Percentiles rank a stretch among this genome's conserved stretches.
These are phyloP conservation scores for Nomada fucata DNA, from an alignment of 2,888 invertebrate genomes.

Conservation along the genomic window DNA sequence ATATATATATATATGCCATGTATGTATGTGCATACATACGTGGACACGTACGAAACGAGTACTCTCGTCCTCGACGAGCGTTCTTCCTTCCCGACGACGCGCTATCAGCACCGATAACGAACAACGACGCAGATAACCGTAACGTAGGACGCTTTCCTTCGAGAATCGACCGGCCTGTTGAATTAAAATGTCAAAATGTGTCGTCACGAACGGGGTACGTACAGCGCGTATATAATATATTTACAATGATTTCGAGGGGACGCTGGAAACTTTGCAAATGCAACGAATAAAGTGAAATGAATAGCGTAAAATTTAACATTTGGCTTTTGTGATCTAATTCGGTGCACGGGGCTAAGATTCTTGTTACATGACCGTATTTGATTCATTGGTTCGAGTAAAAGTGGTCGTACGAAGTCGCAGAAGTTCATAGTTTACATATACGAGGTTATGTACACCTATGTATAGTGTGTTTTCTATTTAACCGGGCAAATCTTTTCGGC, in stretches of 20 bases:
- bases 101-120: conserved; percentile 46
- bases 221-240: background rate
- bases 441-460: too few relatives aligned
- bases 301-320: too few relatives aligned
- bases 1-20: background rate
- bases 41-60: too few relatives aligned
- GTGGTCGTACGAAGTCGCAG: too few relatives aligned
- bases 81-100: conserved; percentile 12
- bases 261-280: background rate
- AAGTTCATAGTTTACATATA: too few relatives aligned
- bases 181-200: conserved; percentile 29
- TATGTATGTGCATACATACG: background rate
- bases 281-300: background rate
- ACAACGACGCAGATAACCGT: conserved; percentile 31
- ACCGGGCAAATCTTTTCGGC: too few relatives aligned
- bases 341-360: too few relatives aligned
- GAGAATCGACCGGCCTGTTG: conserved; percentile 9
- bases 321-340: too few relatives aligned
- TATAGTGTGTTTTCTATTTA: too few relatives aligned
- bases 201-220: background rate
- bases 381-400: too few relatives aligned
- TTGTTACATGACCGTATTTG: too few relatives aligned
- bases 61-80: conserved; percentile 34
- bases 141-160: conserved; percentile 4
- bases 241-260: background rate